phyloP scores from a whole-genome alignment of 2,113 vertebrate species.

The Apodemus sylvaticus region DNA sequence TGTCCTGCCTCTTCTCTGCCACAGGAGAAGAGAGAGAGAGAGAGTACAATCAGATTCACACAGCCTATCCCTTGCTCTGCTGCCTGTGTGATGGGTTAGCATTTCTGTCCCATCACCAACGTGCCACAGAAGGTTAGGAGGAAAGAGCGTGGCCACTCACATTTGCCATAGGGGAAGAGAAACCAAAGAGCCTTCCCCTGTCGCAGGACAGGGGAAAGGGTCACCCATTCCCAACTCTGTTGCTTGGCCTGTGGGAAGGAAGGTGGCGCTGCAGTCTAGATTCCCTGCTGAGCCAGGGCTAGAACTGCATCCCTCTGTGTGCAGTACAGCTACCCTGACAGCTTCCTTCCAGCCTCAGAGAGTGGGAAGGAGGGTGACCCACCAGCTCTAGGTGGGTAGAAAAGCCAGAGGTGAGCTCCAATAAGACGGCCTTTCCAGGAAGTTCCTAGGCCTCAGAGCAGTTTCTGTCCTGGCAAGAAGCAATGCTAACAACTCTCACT shows the following conservation, averaged over 20 bases:
- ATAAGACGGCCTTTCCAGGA: background rate
- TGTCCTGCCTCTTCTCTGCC: slow-evolving; percentile 98
- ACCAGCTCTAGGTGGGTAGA: background rate
- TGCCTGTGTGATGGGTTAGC: background rate
- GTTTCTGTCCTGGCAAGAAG: slow-evolving; percentile 6
- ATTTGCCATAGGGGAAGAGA: background rate
- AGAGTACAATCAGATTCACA: background rate
- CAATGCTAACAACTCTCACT: background rate
- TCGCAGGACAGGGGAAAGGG: background rate
- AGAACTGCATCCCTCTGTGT: slow-evolving; percentile 55
- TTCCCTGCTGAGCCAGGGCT: background rate
- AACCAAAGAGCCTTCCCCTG: slow-evolving; percentile 8
- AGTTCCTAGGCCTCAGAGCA: background rate
- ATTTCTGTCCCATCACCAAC: background rate
- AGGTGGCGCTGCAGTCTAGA: background rate
- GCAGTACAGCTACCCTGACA: background rate
- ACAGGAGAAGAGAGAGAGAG: slow-evolving; percentile 41
- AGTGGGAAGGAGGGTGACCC: background rate
- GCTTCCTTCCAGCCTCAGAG: background rate
- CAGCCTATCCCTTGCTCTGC: background rate
- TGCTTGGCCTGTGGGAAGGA: background rate
- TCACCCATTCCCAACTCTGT: background rate
- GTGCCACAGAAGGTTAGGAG: background rate
- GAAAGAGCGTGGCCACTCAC: background rate
- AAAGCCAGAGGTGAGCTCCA: background rate